A percentile compares a stretch with the other conserved stretches of the same genome.
These are phyloP conservation scores for Poeciliopsis retropinna DNA, from an alignment of 2,113 vertebrate genomes.

Conservation along the genomic window DNA sequence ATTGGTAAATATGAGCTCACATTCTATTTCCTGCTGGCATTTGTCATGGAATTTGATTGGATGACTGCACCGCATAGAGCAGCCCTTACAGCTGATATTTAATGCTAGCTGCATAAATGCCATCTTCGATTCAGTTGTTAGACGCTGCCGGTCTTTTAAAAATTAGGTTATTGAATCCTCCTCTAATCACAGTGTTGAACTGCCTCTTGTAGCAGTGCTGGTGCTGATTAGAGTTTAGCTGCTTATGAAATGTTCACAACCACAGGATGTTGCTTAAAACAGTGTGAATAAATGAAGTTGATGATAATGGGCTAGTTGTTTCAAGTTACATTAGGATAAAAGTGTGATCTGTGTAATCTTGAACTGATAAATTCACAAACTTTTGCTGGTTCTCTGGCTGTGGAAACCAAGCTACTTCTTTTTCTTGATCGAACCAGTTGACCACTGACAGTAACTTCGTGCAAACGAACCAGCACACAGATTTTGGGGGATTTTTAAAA, in stretches of 20 bases:
- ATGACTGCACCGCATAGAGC: not conserved
- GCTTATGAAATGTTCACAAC: not conserved
- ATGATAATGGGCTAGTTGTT: not conserved
- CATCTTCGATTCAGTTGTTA: not conserved
- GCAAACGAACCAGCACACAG: too few relatives aligned
- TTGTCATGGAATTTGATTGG: not conserved
- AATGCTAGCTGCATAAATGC: not conserved
- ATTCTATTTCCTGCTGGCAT: not conserved
- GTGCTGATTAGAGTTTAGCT: not conserved
- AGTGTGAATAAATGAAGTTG: not conserved
- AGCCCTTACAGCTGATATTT: not conserved
- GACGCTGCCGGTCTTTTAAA: not conserved
- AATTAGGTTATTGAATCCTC: not conserved
- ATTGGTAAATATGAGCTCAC: not conserved
- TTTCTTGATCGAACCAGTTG: not conserved
- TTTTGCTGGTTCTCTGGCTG: not conserved
- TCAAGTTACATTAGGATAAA: too few relatives aligned
- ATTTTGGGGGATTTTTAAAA: not conserved
- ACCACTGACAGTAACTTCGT: too few relatives aligned
- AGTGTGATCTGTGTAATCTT: not conserved
- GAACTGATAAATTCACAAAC: not conserved
- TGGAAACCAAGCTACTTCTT: not conserved
- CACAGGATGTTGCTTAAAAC: not conserved
- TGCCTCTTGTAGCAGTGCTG: not conserved
- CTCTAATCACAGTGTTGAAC: not conserved